A percentile compares a stretch with the other conserved stretches of the same genome.
phyloP scores from a whole-genome alignment of 2,888 invertebrate species.

The Teinopalpus imperialis region DNA sequence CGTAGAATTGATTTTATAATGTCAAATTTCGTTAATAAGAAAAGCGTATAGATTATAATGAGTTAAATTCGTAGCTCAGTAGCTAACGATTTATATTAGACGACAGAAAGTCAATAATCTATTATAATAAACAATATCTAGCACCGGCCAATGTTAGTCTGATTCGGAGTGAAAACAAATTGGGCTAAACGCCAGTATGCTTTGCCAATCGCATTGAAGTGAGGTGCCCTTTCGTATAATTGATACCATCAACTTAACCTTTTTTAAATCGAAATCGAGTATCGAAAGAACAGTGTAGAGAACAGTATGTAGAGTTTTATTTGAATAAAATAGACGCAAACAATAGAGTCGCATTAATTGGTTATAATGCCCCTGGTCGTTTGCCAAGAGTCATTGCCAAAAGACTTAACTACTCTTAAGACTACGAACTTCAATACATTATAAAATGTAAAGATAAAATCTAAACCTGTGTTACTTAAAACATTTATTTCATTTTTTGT shows the following conservation, averaged over 20 bases:
- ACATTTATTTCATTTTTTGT: too few relatives aligned
- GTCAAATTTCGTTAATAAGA: too few relatives aligned
- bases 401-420: conserved; percentile 46
- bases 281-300: too few relatives aligned
- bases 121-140: conserved; percentile 50
- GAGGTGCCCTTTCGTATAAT: conserved; percentile 52
- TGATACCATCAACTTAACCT: conserved; percentile 47
- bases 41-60: too few relatives aligned
- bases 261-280: conserved; percentile 37
- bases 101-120: conserved; percentile 44
- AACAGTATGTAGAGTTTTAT: too few relatives aligned
- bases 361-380: too few relatives aligned
- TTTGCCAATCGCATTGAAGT: conserved; percentile 62
- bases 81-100: conserved; percentile 42
- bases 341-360: conserved; percentile 39
- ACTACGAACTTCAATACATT: too few relatives aligned
- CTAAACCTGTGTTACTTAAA: too few relatives aligned
- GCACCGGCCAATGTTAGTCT: conserved; percentile 40
- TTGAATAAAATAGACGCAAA: conserved; percentile 32
- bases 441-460: too few relatives aligned
- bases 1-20: conserved; percentile 29
- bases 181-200: conserved; percentile 58
- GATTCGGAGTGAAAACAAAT: conserved; percentile 54
- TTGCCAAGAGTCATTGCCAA: conserved; percentile 49
- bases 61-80: too few relatives aligned